These are phyloP conservation scores for Zaprionus camerounensis DNA, from an alignment of 1,140 invertebrate species.

Conservation along the genomic window DNA sequence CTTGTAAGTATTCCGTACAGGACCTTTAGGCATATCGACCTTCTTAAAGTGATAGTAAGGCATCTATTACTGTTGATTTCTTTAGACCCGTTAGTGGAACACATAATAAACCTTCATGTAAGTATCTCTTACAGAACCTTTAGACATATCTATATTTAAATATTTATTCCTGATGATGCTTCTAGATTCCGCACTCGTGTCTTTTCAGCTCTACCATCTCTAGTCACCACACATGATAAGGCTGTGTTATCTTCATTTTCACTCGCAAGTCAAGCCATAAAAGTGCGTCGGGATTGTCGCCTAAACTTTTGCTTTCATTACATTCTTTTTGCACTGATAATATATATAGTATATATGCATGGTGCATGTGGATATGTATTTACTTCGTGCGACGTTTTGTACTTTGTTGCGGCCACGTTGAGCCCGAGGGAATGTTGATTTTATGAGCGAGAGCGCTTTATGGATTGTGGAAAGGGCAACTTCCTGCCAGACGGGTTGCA, in stretches of 20 bases:
- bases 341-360: constrained; percentile 35
- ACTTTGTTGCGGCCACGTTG: constrained; percentile 37
- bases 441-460: constrained; percentile 28
- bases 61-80: too few species aligned
- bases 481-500: constrained; percentile 17
- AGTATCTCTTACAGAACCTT: too few species aligned
- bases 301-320: constrained; percentile 74
- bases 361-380: constrained; percentile 1
- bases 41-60: background rate
- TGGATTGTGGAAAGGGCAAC: constrained; percentile 1
- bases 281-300: constrained; percentile 74
- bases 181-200: background rate
- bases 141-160: background rate
- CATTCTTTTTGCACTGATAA: constrained; percentile 56
- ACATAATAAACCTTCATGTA: too few species aligned
- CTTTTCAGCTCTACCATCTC: constrained; percentile 6
- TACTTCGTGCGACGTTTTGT: constrained; percentile 33
- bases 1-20: background rate
- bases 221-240: constrained; percentile 7
- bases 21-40: background rate
- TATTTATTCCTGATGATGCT: background rate
- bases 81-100: too few species aligned
- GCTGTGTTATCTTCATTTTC: constrained; percentile 63
- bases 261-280: constrained; percentile 64
- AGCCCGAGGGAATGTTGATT: constrained; percentile 3